Percentiles rank a stretch among this genome's conserved stretches.
These are phyloP conservation scores for Agonopterix heracliana DNA, from an alignment of 2,888 invertebrate species.

Conservation along the genomic window DNA sequence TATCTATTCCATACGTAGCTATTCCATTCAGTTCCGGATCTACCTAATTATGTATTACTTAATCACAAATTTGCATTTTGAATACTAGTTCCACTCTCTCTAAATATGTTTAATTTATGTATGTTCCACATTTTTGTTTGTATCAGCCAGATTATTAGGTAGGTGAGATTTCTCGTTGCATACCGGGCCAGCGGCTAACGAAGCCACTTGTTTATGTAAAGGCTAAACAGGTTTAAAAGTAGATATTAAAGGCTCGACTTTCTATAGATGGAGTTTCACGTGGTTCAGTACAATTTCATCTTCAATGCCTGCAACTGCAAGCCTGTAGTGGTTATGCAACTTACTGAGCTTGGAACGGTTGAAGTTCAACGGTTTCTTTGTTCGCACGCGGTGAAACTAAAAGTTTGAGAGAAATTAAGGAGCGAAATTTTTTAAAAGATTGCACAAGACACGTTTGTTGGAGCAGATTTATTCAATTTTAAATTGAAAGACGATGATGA, in stretches of 20 bases:
- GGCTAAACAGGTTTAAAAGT: slow-evolving; percentile 45
- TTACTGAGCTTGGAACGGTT: no score
- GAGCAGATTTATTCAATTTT: no score
- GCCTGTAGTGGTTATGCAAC: no score
- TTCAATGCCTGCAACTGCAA: slow-evolving; percentile 16
- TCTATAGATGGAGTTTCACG: slow-evolving; percentile 48
- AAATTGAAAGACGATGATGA: no score
- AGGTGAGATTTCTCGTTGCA: slow-evolving; percentile 32
- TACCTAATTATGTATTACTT: slow-evolving; percentile 18
- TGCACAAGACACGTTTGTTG: no score
- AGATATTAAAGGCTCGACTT: slow-evolving; percentile 44
- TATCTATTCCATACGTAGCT: background rate
- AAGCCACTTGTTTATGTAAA: slow-evolving; percentile 27
- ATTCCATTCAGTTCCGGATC: slow-evolving; percentile 13
- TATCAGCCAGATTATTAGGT: slow-evolving; percentile 37
- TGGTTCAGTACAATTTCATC: slow-evolving; percentile 47
- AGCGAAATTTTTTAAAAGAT: no score
- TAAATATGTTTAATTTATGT: slow-evolving; percentile 37
- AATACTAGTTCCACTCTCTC: slow-evolving; percentile 33
- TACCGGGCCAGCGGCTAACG: slow-evolving; percentile 25
- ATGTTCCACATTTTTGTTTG: slow-evolving; percentile 48
- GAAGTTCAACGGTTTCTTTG: no score
- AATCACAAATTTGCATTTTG: slow-evolving; percentile 19
- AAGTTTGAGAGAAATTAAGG: no score
- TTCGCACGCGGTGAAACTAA: no score